Percentiles rank a stretch among this genome's conserved stretches.
These are phyloP conservation scores for Pyrocoelia pectoralis DNA, from an alignment of 2,888 invertebrate genomes.

Conservation along the genomic window DNA sequence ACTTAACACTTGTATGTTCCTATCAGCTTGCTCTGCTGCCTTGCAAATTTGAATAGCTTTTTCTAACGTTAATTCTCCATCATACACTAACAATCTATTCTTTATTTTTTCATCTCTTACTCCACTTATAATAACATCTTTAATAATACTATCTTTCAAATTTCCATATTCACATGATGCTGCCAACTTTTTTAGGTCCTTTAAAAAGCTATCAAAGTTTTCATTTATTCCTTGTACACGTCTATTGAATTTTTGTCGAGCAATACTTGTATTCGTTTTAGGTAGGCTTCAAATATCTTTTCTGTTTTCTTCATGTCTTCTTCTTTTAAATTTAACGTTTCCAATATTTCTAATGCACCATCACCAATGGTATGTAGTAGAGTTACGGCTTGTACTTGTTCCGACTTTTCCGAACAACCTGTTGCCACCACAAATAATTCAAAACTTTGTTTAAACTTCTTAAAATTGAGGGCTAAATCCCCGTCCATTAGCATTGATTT, in stretches of 20 bases:
- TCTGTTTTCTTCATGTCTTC: background rate
- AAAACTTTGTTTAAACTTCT: constrained; percentile 29
- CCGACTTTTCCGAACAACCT: constrained; percentile 20
- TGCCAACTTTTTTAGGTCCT: background rate
- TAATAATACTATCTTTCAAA: background rate
- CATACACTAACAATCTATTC: background rate
- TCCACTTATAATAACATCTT: constrained; percentile 7
- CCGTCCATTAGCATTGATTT: constrained; percentile 37
- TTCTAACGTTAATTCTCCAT: background rate
- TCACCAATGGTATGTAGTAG: constrained; percentile 29
- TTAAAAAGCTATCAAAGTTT: background rate
- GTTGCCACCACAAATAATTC: constrained; percentile 25
- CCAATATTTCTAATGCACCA: constrained; percentile 21
- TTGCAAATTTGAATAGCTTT: constrained; percentile 1
- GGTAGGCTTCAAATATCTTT: background rate
- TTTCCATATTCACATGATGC: background rate
- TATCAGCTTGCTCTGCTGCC: background rate
- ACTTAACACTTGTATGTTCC: too few relatives aligned
- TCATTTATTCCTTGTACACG: background rate
- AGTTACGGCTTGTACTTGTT: constrained; percentile 25
- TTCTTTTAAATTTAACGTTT: constrained; percentile 18
- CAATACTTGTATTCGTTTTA: background rate
- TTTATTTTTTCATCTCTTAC: background rate
- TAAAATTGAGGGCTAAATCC: constrained; percentile 34
- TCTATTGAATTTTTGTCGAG: background rate